A percentile compares a stretch with the other conserved stretches of the same genome.
These are phyloP conservation scores for Thymelicus sylvestris DNA, from an alignment of 2,888 invertebrate species.

Conservation along the genomic window DNA sequence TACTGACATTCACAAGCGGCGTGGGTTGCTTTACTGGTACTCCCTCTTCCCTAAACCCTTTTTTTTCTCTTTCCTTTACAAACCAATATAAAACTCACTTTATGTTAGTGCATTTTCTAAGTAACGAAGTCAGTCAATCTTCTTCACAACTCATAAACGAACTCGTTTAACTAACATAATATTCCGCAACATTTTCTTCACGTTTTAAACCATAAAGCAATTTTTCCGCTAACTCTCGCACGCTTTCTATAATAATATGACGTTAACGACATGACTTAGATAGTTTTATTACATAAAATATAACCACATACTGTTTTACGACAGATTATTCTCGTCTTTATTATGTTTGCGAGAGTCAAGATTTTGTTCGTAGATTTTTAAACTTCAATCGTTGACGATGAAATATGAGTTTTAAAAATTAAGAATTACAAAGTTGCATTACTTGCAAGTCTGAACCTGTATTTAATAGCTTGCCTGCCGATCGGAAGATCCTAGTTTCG, in stretches of 20 bases:
- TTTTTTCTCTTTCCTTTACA: too few relatives aligned
- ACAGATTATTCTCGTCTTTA: slow-evolving; percentile 2
- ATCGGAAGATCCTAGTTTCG: too few relatives aligned
- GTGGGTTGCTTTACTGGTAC: too few relatives aligned
- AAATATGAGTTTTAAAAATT: too few relatives aligned
- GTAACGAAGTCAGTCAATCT: neutral
- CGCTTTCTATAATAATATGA: slow-evolving; percentile 1
- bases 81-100: too few relatives aligned
- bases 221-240: slow-evolving; percentile 2
- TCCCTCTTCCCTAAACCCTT: too few relatives aligned
- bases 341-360: neutral
- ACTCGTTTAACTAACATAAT: slow-evolving; percentile 1
- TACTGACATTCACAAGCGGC: too few relatives aligned
- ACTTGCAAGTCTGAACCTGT: neutral
- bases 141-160: neutral
- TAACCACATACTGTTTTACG: slow-evolving; percentile 11
- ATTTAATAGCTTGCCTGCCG: too few relatives aligned
- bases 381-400: neutral
- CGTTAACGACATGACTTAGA: slow-evolving; percentile 4
- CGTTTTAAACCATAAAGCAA: slow-evolving; percentile 16
- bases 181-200: slow-evolving; percentile 7
- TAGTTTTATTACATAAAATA: slow-evolving; percentile 7
- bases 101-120: neutral
- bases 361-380: neutral
- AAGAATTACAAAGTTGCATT: neutral